Conservation (phyloP, 2,797 vertebrate genomes). For the Takifugu rubripes region DNA sequence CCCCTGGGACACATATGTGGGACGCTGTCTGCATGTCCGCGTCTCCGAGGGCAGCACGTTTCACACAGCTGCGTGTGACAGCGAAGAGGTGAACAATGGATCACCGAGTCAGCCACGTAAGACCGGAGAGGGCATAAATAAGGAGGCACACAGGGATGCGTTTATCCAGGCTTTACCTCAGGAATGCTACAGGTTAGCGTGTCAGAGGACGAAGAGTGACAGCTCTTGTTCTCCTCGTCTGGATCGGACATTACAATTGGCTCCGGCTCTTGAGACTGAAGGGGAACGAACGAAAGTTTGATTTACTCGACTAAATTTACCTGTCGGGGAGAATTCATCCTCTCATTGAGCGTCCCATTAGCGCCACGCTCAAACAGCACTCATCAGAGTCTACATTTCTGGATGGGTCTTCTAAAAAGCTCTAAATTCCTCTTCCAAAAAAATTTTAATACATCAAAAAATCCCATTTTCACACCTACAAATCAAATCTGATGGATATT, state of each 20-base stretch:
- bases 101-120: neutral
- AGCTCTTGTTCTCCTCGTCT: conserved; percentile 58
- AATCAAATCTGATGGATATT: neutral
- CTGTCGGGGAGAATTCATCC: too few species aligned
- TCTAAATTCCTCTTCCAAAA: too few species aligned
- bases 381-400: neutral
- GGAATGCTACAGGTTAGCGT: conserved; percentile 79
- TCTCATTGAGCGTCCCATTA: too few species aligned
- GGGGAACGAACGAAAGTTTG: conserved; percentile 1
- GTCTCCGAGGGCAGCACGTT: conserved; percentile 28
- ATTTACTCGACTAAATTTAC: too few species aligned
- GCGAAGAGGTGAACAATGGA: conserved; percentile 6
- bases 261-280: conserved; percentile 58
- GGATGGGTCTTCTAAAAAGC: too few species aligned
- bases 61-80: conserved; percentile 67
- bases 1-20: too few species aligned
- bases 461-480: neutral
- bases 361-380: too few species aligned
- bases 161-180: conserved; percentile 67
- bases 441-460: too few species aligned
- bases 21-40: neutral
- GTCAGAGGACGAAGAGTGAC: conserved; percentile 83
- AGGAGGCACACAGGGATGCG: neutral
- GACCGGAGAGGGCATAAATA: neutral
- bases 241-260: conserved; percentile 46